phyloP scores from a whole-genome alignment of 1,140 invertebrate species.

The Cydia fagiglandana region DNA sequence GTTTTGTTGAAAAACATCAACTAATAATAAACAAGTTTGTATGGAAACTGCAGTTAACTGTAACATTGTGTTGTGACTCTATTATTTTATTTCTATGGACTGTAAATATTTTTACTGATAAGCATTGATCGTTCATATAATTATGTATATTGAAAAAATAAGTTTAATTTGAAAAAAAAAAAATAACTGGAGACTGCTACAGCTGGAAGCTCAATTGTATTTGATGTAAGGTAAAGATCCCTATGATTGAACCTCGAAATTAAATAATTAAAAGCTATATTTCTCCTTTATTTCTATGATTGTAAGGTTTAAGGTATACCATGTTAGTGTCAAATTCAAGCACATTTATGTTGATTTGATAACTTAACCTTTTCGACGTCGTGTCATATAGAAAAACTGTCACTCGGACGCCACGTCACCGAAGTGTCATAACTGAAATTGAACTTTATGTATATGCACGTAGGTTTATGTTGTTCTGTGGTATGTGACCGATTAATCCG shows the following conservation, averaged over 20 bases:
- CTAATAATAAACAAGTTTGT: neutral
- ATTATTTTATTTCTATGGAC: slow-evolving; percentile 13
- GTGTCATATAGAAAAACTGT: too few species aligned
- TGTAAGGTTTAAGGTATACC: neutral
- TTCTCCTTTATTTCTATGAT: neutral
- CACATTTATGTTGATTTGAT: too few species aligned
- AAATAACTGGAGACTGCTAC: neutral
- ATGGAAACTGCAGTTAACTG: slow-evolving; percentile 3
- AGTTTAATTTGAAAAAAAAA: neutral
- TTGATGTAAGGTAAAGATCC: too few species aligned
- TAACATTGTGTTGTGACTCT: slow-evolving; percentile 22
- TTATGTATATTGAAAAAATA: neutral
- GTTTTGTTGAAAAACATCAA: neutral
- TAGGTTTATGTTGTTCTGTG: too few species aligned
- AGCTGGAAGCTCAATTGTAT: neutral
- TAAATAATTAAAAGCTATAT: neutral
- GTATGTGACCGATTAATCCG: too few species aligned
- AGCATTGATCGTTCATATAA: slow-evolving; percentile 8
- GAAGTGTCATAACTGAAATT: too few species aligned
- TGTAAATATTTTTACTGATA: slow-evolving; percentile 16
- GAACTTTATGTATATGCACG: too few species aligned
- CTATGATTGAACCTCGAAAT: neutral
- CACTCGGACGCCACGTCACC: too few species aligned
- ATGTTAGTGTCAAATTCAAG: too few species aligned
- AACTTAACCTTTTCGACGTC: too few species aligned